Evolutionary conservation across 1,140 invertebrate species (phyloP), one percentile per base, ranked within the genome.

Genomic region (Cataglyphis hispanica): DNA sequence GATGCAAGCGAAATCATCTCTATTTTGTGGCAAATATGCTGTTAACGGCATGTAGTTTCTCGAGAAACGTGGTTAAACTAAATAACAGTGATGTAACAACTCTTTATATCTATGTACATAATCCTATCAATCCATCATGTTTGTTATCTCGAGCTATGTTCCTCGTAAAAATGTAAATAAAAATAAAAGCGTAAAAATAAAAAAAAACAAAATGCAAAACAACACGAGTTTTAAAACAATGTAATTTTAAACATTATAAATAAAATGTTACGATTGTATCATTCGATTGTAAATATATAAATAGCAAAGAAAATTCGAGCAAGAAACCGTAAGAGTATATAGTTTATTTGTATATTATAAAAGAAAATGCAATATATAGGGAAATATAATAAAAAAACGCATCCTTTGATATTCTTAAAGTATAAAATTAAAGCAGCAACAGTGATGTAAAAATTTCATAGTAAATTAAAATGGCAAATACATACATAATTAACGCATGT

Each of bases 81-180:
- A 31, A 78, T 67, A 78, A 67, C 75, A 40, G 27, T 80, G 63
- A 80, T 67, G 76, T 80, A 80, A 80, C 64, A 80, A 80, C 64
- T n/a, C 7, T 16, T 3, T 31, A 34, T 16, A 53, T n/a, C 31
- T 31, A 34, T 16, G 37, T n/a, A 46, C 25, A 56, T 40, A 80
- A 69, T 80, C 46, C 11, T 31, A n/a, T 13, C 16, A 25, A 13
- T 16, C 13, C 13, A 22, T 80, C 60, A 60, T 43, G 3, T 50
- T 37, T 34, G 22, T 80, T 80, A 69, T 22, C 46, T 69, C 19
- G 10, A 70, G 10, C 25, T 22, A 22, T 25, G 13, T 31, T 53
- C n/a, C 19, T 25, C 34, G 43, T 50, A 78, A n/a, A 67, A 69
- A 37, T 37, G 6, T 34, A 25, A 22, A 66, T n/a, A n/a, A n/a